Percentiles rank a stretch among this genome's conserved stretches.
Evolutionary conservation across 2,888 invertebrate genomes (phyloP).

Genomic region (Drosophila ezoana): DNA sequence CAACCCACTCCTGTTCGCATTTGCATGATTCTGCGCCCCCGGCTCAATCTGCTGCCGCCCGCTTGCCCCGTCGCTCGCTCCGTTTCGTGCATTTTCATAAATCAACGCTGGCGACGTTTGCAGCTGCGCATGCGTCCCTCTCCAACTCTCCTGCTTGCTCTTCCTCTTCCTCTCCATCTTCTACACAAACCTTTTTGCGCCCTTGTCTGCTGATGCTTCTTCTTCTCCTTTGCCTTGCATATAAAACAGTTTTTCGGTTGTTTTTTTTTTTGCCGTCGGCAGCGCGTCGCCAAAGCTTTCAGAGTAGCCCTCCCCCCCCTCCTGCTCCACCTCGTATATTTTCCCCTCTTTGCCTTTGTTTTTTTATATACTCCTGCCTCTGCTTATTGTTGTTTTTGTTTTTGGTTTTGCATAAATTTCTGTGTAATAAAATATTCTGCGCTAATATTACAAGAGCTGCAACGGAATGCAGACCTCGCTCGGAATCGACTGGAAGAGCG

Average conservation of each 20-base stretch:
- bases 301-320: constrained; percentile 26
- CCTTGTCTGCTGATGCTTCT: constrained; percentile 54
- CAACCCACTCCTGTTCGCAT: constrained; percentile 11
- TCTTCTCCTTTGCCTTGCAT: constrained; percentile 63
- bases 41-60: constrained; percentile 5
- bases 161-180: background rate
- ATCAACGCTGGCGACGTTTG: constrained; percentile 75
- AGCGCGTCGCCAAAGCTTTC: constrained; percentile 77
- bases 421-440: constrained; percentile 76
- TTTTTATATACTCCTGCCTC: constrained; percentile 27
- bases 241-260: constrained; percentile 71
- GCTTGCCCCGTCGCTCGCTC: constrained; percentile 9
- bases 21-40: constrained; percentile 54
- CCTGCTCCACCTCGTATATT: background rate
- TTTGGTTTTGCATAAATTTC: constrained; percentile 72
- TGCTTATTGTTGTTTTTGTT: constrained; percentile 48
- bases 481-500: background rate
- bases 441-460: constrained; percentile 65
- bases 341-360: constrained; percentile 11
- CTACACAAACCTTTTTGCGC: constrained; percentile 73
- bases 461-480: background rate
- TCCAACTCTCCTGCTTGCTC: background rate
- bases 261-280: constrained; percentile 70
- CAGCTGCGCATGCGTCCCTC: constrained; percentile 73
- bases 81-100: constrained; percentile 80